These are phyloP conservation scores for Sanderia malayensis DNA, from an alignment of 30 jellyfish, hydroid and myxozoan species.

Conservation along the genomic window DNA sequence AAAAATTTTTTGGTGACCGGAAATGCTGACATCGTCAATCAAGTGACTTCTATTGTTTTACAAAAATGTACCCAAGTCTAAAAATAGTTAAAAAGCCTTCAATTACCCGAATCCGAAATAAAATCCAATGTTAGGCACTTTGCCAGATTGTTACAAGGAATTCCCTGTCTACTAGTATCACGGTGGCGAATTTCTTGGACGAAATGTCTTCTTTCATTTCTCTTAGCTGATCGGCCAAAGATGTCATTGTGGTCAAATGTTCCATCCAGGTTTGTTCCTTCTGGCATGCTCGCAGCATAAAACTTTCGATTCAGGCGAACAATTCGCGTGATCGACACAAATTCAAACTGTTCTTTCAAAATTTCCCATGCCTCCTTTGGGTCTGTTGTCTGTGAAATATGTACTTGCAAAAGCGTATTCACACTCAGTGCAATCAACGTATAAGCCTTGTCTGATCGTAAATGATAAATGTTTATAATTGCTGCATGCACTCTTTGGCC, in stretches of 20 bases:
- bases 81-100: neutral
- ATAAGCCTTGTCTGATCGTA: constrained; percentile 51
- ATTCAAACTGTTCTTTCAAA: constrained; percentile 41
- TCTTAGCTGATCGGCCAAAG: constrained; percentile 52
- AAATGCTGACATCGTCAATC: neutral
- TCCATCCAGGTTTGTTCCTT: constrained; percentile 44
- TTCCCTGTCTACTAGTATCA: constrained; percentile 19
- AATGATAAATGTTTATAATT: constrained; percentile 27
- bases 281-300: constrained; percentile 48
- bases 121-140: constrained; percentile 30
- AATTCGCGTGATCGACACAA: constrained; percentile 34
- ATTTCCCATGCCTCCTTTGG: constrained; percentile 63
- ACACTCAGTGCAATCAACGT: constrained; percentile 44
- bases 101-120: neutral
- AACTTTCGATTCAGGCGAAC: constrained; percentile 43
- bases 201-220: constrained; percentile 37
- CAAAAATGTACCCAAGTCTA: neutral
- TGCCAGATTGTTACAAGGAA: constrained; percentile 1
- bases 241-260: constrained; percentile 37
- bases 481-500: constrained; percentile 17
- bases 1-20: neutral
- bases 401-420: constrained; percentile 45
- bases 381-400: constrained; percentile 30
- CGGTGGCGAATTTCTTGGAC: constrained; percentile 34
- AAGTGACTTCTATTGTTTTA: neutral